phyloP scores from a whole-genome alignment of 2,797 vertebrate species.

The Sebastes iracundus region DNA sequence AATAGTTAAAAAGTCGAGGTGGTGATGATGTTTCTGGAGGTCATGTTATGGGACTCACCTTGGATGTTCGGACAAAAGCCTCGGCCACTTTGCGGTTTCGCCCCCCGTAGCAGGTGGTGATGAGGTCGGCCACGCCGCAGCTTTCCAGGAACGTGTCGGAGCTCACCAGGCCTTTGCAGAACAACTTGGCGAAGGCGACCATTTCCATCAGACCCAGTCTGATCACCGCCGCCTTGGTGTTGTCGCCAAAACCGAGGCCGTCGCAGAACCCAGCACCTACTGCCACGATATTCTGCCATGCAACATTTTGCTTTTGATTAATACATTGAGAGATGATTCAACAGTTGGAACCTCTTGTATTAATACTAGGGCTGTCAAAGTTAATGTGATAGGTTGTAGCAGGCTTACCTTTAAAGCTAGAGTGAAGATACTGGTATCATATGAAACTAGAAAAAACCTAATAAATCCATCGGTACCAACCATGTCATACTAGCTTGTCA shows the following conservation, averaged over 20 bases:
- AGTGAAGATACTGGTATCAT: too few species aligned
- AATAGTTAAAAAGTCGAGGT: background rate
- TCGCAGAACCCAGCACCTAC: slow-evolving; percentile 91
- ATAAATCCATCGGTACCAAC: too few species aligned
- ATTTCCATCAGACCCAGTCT: slow-evolving; percentile 93
- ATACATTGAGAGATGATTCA: background rate
- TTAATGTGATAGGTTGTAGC: too few species aligned
- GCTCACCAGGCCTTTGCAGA: slow-evolving; percentile 82
- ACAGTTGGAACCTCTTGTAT: background rate
- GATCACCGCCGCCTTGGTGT: slow-evolving; percentile 92
- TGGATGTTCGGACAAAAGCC: slow-evolving; percentile 84
- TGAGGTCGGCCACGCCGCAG: slow-evolving; percentile 90
- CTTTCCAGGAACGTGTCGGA: slow-evolving; percentile 89
- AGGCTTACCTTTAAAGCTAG: too few species aligned
- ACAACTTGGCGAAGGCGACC: slow-evolving; percentile 88
- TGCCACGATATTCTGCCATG: slow-evolving; percentile 86
- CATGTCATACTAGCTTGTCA: too few species aligned
- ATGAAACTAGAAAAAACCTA: too few species aligned
- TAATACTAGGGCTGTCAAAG: too few species aligned
- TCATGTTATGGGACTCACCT: slow-evolving; percentile 72
- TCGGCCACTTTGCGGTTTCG: slow-evolving; percentile 89
- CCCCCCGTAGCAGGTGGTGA: slow-evolving; percentile 91
- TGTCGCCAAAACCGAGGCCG: slow-evolving; percentile 86
- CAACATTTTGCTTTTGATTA: background rate
- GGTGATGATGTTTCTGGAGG: background rate